Evolutionary conservation across 2,797 vertebrate species (phyloP), one percentile per base, ranked within the genome.

Genomic region (Enteromius viviparus): DNA sequence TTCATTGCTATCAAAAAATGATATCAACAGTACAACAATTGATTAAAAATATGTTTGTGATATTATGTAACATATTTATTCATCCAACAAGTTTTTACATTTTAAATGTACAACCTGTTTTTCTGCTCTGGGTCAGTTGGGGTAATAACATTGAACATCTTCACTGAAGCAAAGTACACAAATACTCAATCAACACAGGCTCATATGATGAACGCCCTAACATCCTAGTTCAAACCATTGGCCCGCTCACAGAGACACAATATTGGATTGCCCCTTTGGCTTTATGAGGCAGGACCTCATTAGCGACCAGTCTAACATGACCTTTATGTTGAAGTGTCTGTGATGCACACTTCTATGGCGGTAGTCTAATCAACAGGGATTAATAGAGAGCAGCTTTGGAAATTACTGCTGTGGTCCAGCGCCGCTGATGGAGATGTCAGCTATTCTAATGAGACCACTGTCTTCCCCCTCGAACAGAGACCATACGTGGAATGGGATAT

Each of bases 371-470:
- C 89, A 90, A 86, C 87, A 78, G 78, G 88, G 90, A 93, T 93
- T 91, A 93, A 93, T 93, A 89, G 91, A 89, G 91, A 82, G 90
- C 92, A 91, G 93, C 89, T 87, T 89, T 71, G 86, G 88, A 90
- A 91, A 94, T 93, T 92, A 93, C 88, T 88, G 84, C 90, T 91
- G 88, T 86, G 88, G 87, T 88, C 85, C 85, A 83, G 84, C 83
- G 32, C 86, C 83, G 23, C 76, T 82, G 75, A 85, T 80, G 90
- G 82, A 86, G 88, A 60, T 85, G 90, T 90, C 92, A 90, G 62
- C 94, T 93, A 91, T 92, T 91, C 89, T 91, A 92, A 92, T 91
- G 85, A 82, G 86, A 89, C 90, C 88, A 14, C 51, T 55, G 64
- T 70, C 76, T 55, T 53, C 45, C 32, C 37, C 45, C 34, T 65